phyloP scores from a whole-genome alignment of 2,888 invertebrate species.

The Nephrotoma flavescens region DNA sequence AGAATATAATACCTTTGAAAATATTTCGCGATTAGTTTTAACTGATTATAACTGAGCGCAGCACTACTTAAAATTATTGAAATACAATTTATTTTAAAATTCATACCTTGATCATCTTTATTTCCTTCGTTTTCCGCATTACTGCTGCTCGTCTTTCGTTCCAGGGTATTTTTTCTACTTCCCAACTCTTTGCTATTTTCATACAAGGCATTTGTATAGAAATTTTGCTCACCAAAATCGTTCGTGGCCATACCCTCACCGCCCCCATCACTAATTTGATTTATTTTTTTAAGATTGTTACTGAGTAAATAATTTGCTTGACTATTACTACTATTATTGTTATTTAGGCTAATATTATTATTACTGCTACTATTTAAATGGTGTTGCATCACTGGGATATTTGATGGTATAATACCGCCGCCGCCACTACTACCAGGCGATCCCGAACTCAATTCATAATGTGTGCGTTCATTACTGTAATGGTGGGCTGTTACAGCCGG shows the following conservation, averaged over 20 bases:
- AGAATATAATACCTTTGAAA: no score
- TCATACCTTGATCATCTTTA: slow-evolving; percentile 3
- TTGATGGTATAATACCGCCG: slow-evolving; percentile 8
- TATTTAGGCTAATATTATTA: not conserved
- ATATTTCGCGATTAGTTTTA: not conserved
- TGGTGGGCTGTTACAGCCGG: slow-evolving; percentile 12
- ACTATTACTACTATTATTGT: not conserved
- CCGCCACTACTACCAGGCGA: not conserved
- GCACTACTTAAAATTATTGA: not conserved
- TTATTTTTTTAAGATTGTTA: not conserved
- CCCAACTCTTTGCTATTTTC: slow-evolving; percentile 4
- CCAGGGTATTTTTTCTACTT: not conserved
- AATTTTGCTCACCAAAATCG: slow-evolving; percentile 12
- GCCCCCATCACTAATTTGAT: slow-evolving; percentile 1
- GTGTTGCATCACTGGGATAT: slow-evolving; percentile 8
- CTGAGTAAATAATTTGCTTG: not conserved
- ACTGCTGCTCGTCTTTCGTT: not conserved
- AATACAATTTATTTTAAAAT: not conserved
- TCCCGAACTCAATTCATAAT: slow-evolving; percentile 10
- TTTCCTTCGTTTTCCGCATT: not conserved
- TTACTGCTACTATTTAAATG: slow-evolving; percentile 10
- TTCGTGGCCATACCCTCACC: slow-evolving; percentile 9
- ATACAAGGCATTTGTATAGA: slow-evolving; percentile 14
- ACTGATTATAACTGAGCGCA: not conserved
- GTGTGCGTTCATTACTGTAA: not conserved